Conservation (phyloP, 2,888 invertebrate species). For the Cryptophagus acutangulus region DNA sequence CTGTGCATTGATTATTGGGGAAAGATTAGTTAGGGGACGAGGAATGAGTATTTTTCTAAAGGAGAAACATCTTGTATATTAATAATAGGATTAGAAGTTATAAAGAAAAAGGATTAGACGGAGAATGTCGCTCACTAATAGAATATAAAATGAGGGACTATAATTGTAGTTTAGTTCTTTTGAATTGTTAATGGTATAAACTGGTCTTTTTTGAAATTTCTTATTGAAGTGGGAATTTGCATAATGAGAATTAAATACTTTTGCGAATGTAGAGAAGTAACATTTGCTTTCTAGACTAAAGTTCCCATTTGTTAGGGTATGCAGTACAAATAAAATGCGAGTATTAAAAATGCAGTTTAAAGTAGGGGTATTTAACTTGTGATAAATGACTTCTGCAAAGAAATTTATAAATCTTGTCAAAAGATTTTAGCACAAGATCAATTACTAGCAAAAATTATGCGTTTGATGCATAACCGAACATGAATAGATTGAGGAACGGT, state of each 20-base stretch:
- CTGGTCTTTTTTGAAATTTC: conserved; percentile 22
- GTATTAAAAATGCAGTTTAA: conserved; percentile 21
- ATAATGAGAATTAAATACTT: conserved; percentile 20
- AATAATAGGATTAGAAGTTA: too few relatives aligned
- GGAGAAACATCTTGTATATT: too few relatives aligned
- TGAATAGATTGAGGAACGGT: conserved; percentile 13
- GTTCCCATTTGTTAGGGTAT: conserved; percentile 19
- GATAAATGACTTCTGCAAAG: conserved; percentile 34
- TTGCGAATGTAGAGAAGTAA: conserved; percentile 1
- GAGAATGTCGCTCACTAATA: too few relatives aligned
- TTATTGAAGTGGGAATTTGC: conserved; percentile 22
- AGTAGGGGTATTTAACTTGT: conserved; percentile 23
- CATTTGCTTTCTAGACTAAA: conserved; percentile 3
- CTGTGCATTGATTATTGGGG: too few relatives aligned
- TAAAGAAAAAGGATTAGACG: too few relatives aligned
- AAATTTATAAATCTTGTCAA: conserved; percentile 40
- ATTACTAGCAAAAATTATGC: conserved; percentile 36
- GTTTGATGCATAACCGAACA: conserved; percentile 18
- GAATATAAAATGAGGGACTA: too few relatives aligned
- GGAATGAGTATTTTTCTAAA: too few relatives aligned
- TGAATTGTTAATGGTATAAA: conserved; percentile 22
- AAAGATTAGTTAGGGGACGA: too few relatives aligned
- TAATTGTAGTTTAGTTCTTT: too few relatives aligned
- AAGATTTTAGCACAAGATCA: conserved; percentile 35
- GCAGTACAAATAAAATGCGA: conserved; percentile 23